Conservation (phyloP, 2,113 vertebrate genomes). For the Centropus unirufus region DNA sequence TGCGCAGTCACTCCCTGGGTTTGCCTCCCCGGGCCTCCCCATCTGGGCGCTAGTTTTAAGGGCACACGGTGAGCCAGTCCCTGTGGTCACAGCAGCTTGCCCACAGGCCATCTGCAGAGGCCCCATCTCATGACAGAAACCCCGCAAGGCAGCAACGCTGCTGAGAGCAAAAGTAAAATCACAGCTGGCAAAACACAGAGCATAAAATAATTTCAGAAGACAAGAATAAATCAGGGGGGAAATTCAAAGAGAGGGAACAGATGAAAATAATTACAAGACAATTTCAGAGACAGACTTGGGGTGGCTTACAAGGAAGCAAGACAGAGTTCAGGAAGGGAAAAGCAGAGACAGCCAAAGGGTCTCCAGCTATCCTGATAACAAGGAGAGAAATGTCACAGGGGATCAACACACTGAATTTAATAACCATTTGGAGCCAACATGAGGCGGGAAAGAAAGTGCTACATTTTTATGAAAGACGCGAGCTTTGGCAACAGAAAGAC, state of each 20-base stretch:
- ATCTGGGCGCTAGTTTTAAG: neutral
- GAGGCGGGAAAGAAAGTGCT: neutral
- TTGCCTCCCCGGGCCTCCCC: neutral
- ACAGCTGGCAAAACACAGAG: neutral
- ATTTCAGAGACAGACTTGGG: conserved; percentile 13
- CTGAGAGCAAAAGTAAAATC: neutral
- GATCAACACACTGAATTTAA: neutral
- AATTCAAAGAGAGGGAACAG: neutral
- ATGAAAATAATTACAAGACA: conserved; percentile 3
- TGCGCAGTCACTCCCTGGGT: neutral
- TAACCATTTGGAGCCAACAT: neutral
- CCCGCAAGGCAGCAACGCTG: neutral
- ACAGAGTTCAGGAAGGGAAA: neutral
- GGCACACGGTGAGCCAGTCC: accelerated
- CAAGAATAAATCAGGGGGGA: neutral
- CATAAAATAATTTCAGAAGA: neutral
- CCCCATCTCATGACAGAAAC: neutral
- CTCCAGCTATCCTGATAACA: neutral
- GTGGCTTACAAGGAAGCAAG: conserved; percentile 16
- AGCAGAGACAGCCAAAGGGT: neutral
- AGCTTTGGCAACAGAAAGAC: neutral
- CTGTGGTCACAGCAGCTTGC: neutral
- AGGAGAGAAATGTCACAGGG: conserved; percentile 6
- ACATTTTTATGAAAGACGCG: neutral
- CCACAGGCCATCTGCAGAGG: neutral